Conservation (phyloP, 1,140 invertebrate genomes). For the Trachelipus rathkii region DNA sequence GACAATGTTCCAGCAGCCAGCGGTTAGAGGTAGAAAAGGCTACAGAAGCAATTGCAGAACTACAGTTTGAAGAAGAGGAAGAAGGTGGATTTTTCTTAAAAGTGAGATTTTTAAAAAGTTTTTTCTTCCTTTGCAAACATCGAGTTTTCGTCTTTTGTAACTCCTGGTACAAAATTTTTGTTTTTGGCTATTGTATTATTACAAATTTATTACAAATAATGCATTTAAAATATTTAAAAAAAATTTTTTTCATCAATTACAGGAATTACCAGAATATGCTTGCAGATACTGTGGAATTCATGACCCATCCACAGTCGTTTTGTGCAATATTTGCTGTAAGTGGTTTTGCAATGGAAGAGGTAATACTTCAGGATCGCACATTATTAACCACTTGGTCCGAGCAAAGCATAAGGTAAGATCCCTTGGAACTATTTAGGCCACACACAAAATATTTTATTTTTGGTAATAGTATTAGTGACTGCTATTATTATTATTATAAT, state of each 20-base stretch:
- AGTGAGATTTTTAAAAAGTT: constrained; percentile 36
- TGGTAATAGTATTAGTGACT: too few relatives aligned
- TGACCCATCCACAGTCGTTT: constrained; percentile 94
- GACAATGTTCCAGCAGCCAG: too few relatives aligned
- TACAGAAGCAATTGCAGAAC: constrained; percentile 53
- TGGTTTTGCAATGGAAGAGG: constrained; percentile 99
- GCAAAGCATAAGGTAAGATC: constrained; percentile 80
- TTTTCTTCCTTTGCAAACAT: not conserved
- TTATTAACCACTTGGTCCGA: constrained; percentile 95
- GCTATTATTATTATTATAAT: not conserved
- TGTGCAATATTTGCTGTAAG: constrained; percentile 97
- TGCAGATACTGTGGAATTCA: constrained; percentile 99
- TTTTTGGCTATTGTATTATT: too few relatives aligned
- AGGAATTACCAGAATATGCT: constrained; percentile 86
- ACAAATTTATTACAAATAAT: too few relatives aligned
- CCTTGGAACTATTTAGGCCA: not conserved
- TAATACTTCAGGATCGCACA: constrained; percentile 96
- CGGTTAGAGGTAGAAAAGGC: constrained; percentile 38
- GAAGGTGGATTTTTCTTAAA: constrained; percentile 88
- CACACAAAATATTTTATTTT: too few relatives aligned
- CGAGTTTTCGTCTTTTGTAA: too few relatives aligned
- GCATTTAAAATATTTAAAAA: not conserved
- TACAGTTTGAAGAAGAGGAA: constrained; percentile 62
- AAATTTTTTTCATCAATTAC: constrained; percentile 36
- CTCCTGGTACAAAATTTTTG: not conserved